A percentile compares a stretch with the other conserved stretches of the same genome.
phyloP scores from a whole-genome alignment of 2,888 invertebrate species.

The Disparrhopalites patrizii region DNA sequence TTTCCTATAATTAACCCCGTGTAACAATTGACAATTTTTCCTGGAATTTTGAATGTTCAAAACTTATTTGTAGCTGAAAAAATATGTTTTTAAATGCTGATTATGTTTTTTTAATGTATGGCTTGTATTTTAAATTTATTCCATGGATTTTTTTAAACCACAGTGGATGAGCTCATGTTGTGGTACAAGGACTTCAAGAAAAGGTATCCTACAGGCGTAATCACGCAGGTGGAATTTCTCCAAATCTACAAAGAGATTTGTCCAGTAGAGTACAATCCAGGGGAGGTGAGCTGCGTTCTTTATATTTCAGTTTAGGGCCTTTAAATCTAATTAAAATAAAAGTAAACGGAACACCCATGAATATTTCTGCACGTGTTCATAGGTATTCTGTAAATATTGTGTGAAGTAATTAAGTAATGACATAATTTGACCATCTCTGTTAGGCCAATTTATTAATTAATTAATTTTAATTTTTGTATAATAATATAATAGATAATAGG shows the following conservation, averaged over 20 bases:
- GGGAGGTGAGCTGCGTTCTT: background rate
- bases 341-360: too few species aligned
- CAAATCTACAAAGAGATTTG: slow-evolving; percentile 13
- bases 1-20: too few species aligned
- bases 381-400: background rate
- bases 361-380: too few species aligned
- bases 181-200: slow-evolving; percentile 18
- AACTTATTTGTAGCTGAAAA: background rate
- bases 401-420: background rate
- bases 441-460: too few species aligned
- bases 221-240: slow-evolving; percentile 8
- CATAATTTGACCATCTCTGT: too few species aligned
- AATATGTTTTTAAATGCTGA: background rate
- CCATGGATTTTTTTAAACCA: background rate
- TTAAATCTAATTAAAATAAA: too few species aligned
- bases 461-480: too few species aligned
- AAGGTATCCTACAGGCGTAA: slow-evolving; percentile 5
- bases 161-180: slow-evolving; percentile 12
- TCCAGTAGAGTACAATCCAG: background rate
- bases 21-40: too few species aligned
- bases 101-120: background rate
- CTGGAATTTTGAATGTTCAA: too few species aligned
- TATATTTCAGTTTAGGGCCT: too few species aligned
- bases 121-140: background rate
- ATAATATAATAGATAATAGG: too few species aligned